Base-by-base conservation (phyloP, 2,113 vertebrate genomes). In the Alligator sinensis region DNA sequence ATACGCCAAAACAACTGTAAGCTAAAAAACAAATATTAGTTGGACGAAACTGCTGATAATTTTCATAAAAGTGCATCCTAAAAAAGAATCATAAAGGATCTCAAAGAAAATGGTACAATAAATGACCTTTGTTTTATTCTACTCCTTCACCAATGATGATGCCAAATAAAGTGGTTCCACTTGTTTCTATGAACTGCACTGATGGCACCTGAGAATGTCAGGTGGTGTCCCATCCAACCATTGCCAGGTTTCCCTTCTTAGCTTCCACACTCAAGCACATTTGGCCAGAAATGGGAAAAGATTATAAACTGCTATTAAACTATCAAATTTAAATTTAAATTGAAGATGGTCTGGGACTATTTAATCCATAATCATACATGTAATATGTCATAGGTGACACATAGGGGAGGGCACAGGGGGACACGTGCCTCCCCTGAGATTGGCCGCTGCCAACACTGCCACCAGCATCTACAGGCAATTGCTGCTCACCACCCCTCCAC, bases 311-410 rank as follows among this genome's bases (percentile, higher is more conserved):
- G 85, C 87, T 88, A 90, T 83, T 80, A 86, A 89, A 64, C 38
- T 82, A 64, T 34, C 30, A 11, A 58, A 79, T 27, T 15, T 61
- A 30, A 22, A 61, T 86, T 94, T 87, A 55, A 84, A 66, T 5
- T 92, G 84, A 91, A 87, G 17, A 61, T 78, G 64, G 59, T 89
- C 77, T 70, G 86, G 22, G 89, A 92, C 95, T 95, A 93, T 93
- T 96, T 94, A 94, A 87, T 89, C 61, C 85, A 85, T 87, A 88
- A 77, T 94, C 15, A 22, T 19, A 22, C 70, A 24, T 74, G 47
- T 94, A 90, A 94, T 95, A 92, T 84, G 75, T 95, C 94, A 89
- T 47, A 47, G 9, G 47, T 47, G 47, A 47, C 9, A 9, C 47
- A 47, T 47, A 47, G 47, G 8, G 47, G 47, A 47, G 47, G 47